Conservation (phyloP, 2,888 invertebrate species). For the Cosmorhoe ocellata region DNA sequence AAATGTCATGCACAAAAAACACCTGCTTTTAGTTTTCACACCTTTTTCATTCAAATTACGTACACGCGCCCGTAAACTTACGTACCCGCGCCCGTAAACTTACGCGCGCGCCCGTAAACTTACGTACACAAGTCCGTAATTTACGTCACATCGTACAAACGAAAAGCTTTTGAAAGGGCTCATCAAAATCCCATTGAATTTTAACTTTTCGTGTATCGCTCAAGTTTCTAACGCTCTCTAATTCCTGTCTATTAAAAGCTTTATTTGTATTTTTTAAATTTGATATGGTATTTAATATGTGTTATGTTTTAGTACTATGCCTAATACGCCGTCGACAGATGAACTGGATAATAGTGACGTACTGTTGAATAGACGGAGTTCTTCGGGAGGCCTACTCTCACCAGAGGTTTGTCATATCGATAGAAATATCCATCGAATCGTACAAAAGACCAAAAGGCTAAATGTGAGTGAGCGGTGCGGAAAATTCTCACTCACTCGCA, state of each 20-base stretch:
- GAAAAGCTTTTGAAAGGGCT: slow-evolving; percentile 19
- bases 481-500: too few relatives aligned
- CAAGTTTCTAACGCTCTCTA: slow-evolving; percentile 29
- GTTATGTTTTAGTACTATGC: slow-evolving; percentile 80
- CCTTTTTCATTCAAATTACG: slow-evolving; percentile 5
- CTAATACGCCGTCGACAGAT: slow-evolving; percentile 88
- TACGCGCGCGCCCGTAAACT: background rate
- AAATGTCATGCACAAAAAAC: slow-evolving; percentile 29
- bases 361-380: slow-evolving; percentile 86
- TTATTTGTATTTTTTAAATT: slow-evolving; percentile 12
- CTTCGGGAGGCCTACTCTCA: slow-evolving; percentile 91
- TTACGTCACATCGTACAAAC: slow-evolving; percentile 7
- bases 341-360: slow-evolving; percentile 82
- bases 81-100: slow-evolving; percentile 13
- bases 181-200: slow-evolving; percentile 23
- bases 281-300: slow-evolving; percentile 10
- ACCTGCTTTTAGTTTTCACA: slow-evolving; percentile 31
- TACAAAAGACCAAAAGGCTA: too few relatives aligned
- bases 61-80: slow-evolving; percentile 11
- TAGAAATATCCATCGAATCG: too few relatives aligned
- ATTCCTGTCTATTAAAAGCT: slow-evolving; percentile 21
- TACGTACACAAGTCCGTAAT: slow-evolving; percentile 15
- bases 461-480: too few relatives aligned
- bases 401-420: slow-evolving; percentile 84
- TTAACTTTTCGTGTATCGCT: slow-evolving; percentile 35